These are phyloP conservation scores for Phodopus roborovskii DNA, from an alignment of 2,113 vertebrate genomes.

Conservation along the genomic window DNA sequence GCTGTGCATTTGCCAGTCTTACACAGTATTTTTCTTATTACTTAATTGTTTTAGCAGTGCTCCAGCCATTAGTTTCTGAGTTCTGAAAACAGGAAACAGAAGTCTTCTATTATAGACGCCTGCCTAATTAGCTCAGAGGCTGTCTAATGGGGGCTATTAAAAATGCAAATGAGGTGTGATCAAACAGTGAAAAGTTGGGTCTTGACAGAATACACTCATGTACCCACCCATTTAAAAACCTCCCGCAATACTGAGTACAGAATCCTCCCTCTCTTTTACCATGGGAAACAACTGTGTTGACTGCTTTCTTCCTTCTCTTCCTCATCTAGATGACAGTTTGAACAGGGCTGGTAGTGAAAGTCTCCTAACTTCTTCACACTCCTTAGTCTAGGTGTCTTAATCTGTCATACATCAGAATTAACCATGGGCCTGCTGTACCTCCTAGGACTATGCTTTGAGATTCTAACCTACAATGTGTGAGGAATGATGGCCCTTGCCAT, in stretches of 20 bases:
- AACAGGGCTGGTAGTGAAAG: neutral
- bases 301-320: conserved; percentile 29
- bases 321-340: neutral
- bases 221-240: conserved; percentile 57
- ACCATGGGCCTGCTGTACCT: neutral
- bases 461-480: neutral
- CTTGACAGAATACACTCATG: conserved; percentile 86
- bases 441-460: neutral
- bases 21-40: conserved; percentile 88
- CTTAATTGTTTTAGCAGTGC: conserved; percentile 87
- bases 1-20: conserved; percentile 83
- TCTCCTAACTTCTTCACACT: neutral
- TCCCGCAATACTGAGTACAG: conserved; percentile 64
- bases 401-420: neutral
- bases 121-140: conserved; percentile 88
- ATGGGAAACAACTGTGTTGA: neutral
- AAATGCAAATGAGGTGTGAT: conserved; percentile 90
- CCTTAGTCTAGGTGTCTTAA: neutral
- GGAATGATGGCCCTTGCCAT: neutral
- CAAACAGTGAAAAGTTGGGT: conserved; percentile 87
- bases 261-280: conserved; percentile 34
- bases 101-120: conserved; percentile 87
- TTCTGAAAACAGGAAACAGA: conserved; percentile 88
- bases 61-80: conserved; percentile 87
- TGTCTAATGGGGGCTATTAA: conserved; percentile 89